Percentiles rank a stretch among this genome's conserved stretches.
These are phyloP conservation scores for Pecten maximus DNA, from an alignment of 2,888 invertebrate genomes.

Conservation along the genomic window DNA sequence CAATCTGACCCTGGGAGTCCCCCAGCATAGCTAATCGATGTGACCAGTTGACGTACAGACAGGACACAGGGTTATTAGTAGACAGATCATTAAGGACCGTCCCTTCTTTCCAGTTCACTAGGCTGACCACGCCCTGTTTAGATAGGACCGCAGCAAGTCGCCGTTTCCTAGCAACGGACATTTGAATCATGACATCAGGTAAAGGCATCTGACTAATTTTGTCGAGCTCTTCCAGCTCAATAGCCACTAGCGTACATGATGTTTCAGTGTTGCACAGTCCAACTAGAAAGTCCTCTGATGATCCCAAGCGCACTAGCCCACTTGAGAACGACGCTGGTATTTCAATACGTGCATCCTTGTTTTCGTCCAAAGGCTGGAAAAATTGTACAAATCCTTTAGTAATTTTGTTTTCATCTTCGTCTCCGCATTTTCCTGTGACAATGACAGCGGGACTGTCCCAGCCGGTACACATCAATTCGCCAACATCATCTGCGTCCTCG, in stretches of 20 bases:
- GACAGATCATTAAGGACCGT: constrained; percentile 46
- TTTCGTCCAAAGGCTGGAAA: constrained; percentile 38
- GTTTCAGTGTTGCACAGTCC: constrained; percentile 43
- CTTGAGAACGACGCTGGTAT: constrained; percentile 33
- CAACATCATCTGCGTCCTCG: constrained; percentile 46
- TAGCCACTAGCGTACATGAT: constrained; percentile 35
- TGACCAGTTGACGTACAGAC: constrained; percentile 64
- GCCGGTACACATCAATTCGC: constrained; percentile 45
- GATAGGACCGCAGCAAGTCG: constrained; percentile 56
- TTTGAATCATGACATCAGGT: constrained; percentile 47
- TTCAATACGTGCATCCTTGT: constrained; percentile 40
- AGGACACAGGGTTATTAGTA: constrained; percentile 56
- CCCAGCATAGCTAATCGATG: constrained; percentile 61
- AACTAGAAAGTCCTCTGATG: constrained; percentile 43
- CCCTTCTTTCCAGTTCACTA: constrained; percentile 51
- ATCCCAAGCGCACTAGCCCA: constrained; percentile 41
- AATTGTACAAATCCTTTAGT: constrained; percentile 36
- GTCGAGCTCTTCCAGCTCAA: constrained; percentile 39
- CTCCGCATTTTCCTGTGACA: constrained; percentile 41
- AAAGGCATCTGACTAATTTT: constrained; percentile 47
- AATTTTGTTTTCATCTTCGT: neutral
- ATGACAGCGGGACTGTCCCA: constrained; percentile 49
- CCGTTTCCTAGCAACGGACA: constrained; percentile 57
- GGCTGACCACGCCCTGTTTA: constrained; percentile 52
- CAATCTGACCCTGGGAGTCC: constrained; percentile 59